Conservation (phyloP, 2,113 vertebrate species). For the Sakesphorus luctuosus region DNA sequence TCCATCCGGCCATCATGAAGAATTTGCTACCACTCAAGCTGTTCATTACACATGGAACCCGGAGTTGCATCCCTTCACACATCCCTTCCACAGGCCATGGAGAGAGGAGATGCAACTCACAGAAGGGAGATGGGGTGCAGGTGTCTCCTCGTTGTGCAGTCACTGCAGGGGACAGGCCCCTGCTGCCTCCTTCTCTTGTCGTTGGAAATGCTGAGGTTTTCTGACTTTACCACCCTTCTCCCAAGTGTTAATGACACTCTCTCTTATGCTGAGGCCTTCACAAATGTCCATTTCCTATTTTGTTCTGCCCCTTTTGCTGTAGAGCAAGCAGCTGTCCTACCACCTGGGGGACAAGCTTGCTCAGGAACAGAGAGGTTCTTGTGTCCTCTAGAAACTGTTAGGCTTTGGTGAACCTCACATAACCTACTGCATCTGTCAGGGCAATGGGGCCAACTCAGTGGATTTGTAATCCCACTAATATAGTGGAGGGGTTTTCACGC, state of each 20-base stretch:
- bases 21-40: fast-evolving
- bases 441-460: no score
- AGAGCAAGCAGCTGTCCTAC: neutral
- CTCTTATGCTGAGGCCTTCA: neutral
- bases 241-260: neutral
- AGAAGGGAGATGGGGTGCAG: neutral
- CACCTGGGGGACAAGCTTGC: fast-evolving
- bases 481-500: no score
- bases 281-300: neutral
- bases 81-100: neutral
- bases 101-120: neutral
- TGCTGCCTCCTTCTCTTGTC: neutral
- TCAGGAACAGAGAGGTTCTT: neutral
- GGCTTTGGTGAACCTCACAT: neutral
- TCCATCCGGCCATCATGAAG: fast-evolving
- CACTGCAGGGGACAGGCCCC: neutral
- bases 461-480: no score
- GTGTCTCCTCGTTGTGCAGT: no score
- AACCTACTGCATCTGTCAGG: neutral
- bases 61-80: neutral
- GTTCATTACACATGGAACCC: fast-evolving
- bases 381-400: neutral
- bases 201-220: neutral
- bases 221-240: neutral
- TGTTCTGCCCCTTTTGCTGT: neutral